phyloP scores from a whole-genome alignment of 2,888 invertebrate species.

The Aplocera efformata region DNA sequence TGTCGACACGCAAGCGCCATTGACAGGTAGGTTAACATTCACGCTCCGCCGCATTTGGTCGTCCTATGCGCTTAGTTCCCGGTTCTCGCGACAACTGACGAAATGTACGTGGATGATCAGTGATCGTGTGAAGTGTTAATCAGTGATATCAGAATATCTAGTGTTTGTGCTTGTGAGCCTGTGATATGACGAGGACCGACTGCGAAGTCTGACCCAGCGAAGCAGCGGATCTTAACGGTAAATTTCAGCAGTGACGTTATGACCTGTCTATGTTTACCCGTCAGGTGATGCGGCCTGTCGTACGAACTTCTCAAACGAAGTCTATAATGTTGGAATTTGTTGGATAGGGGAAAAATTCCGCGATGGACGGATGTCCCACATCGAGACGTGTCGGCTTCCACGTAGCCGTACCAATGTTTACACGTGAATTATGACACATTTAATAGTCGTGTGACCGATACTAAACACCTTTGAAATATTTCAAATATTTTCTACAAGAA shows the following conservation, averaged over 20 bases:
- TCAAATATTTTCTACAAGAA: slow-evolving; percentile 43
- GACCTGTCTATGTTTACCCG: slow-evolving; percentile 68
- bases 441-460: slow-evolving; percentile 34
- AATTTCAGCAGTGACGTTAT: slow-evolving; percentile 61
- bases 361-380: slow-evolving; percentile 51
- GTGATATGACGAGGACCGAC: slow-evolving; percentile 61
- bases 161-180: slow-evolving; percentile 55
- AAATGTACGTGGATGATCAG: slow-evolving; percentile 66
- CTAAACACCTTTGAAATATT: slow-evolving; percentile 36
- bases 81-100: slow-evolving; percentile 57
- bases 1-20: slow-evolving; percentile 74
- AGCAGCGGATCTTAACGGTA: slow-evolving; percentile 75
- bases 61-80: slow-evolving; percentile 65
- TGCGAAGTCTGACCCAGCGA: slow-evolving; percentile 51
- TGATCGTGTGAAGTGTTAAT: slow-evolving; percentile 66
- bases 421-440: slow-evolving; percentile 70
- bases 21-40: slow-evolving; percentile 75
- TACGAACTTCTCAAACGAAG: slow-evolving; percentile 15
- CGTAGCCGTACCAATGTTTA: slow-evolving; percentile 69
- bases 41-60: slow-evolving; percentile 76
- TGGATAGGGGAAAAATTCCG: slow-evolving; percentile 24
- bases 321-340: slow-evolving; percentile 11
- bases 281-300: slow-evolving; percentile 58
- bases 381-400: slow-evolving; percentile 54
- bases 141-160: slow-evolving; percentile 52